A percentile compares a stretch with the other conserved stretches of the same genome.
Evolutionary conservation across 2,113 vertebrate species (phyloP).

Genomic region (Tyto alba): DNA sequence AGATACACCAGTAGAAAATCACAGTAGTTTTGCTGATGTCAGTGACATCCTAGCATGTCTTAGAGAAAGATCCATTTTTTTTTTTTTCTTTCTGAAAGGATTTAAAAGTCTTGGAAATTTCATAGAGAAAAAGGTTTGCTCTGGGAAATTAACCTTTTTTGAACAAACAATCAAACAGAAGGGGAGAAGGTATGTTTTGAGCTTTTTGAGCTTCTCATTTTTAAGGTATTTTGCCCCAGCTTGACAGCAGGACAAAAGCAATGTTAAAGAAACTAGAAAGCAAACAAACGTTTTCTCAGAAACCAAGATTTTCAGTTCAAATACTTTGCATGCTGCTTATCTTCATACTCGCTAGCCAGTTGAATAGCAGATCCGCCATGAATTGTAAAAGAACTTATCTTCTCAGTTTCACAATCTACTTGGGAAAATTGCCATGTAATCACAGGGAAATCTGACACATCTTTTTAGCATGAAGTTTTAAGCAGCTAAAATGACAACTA

Average conservation of each 20-base stretch:
- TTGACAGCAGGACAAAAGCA: neutral
- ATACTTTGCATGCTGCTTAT: slow-evolving; percentile 3
- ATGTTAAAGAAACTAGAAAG: neutral
- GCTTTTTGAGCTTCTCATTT: neutral
- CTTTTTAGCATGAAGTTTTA: neutral
- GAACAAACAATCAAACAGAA: neutral
- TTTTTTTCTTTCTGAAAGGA: neutral
- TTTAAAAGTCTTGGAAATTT: neutral
- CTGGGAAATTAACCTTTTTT: neutral
- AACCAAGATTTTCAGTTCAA: neutral
- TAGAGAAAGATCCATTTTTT: neutral
- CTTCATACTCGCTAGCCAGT: neutral
- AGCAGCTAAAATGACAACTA: slow-evolving; percentile 33
- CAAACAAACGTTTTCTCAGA: neutral
- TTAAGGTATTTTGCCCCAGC: neutral
- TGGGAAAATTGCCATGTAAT: slow-evolving; percentile 31
- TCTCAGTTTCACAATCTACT: slow-evolving; percentile 41
- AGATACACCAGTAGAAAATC: neutral
- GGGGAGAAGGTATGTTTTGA: neutral
- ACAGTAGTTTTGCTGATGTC: neutral
- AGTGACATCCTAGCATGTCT: neutral
- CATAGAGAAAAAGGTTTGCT: neutral
- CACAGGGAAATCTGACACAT: slow-evolving; percentile 17
- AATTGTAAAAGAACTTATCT: slow-evolving; percentile 22
- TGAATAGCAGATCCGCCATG: neutral